Percentiles rank a stretch among this genome's conserved stretches.
These are phyloP conservation scores for Meriones unguiculatus DNA, from an alignment of 2,113 vertebrate genomes.

Conservation along the genomic window DNA sequence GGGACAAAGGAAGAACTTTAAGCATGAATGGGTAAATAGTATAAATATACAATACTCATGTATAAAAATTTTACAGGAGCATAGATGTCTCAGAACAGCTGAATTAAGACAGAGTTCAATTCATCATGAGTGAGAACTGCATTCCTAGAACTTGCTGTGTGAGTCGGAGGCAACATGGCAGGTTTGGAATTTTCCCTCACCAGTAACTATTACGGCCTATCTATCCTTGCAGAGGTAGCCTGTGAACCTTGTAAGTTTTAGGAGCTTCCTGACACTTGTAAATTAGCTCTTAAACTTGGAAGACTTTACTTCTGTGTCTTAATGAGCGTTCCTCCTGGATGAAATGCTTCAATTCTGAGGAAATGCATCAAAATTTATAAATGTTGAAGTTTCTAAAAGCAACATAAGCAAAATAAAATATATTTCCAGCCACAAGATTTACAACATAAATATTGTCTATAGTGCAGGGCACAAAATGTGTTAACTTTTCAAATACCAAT, in stretches of 20 bases:
- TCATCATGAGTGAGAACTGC: neutral
- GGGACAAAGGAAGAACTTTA: neutral
- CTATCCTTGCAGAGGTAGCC: too few species aligned
- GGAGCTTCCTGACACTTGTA: neutral
- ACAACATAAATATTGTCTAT: neutral
- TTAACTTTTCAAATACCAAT: neutral
- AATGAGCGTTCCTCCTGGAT: neutral
- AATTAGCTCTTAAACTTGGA: neutral
- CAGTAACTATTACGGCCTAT: neutral
- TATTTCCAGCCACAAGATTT: neutral
- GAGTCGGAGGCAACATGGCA: neutral
- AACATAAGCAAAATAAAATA: neutral
- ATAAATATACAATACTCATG: neutral
- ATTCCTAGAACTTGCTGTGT: neutral
- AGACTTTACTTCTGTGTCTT: neutral
- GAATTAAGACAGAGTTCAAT: neutral
- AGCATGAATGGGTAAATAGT: neutral
- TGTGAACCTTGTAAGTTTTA: neutral
- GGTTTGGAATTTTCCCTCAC: too few species aligned
- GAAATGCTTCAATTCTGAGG: neutral
- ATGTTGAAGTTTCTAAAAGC: neutral
- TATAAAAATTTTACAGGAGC: neutral
- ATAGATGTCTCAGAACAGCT: neutral
- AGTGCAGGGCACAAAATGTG: neutral
- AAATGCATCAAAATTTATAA: neutral